phyloP scores from a whole-genome alignment of 2,113 vertebrate species.

The Labrus mixtus region DNA sequence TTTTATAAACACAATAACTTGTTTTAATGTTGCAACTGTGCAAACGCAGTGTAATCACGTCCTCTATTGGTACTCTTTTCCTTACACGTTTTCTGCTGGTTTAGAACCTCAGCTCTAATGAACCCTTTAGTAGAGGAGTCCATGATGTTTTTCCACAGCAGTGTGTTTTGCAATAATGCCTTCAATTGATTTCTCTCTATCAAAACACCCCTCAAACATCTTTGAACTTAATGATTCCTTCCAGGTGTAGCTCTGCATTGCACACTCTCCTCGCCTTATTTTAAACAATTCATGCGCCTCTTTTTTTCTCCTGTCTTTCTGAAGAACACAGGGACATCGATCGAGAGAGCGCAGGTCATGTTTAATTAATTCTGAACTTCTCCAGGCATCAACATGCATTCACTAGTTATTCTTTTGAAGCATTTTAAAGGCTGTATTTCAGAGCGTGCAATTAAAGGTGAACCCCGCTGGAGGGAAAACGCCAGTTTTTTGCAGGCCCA shows the following conservation, averaged over 20 bases:
- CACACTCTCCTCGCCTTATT: neutral
- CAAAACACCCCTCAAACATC: conserved; percentile 14
- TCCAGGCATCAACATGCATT: conserved; percentile 42
- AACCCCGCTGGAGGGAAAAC: conserved; percentile 43
- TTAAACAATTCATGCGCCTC: conserved; percentile 13
- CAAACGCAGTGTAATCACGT: neutral
- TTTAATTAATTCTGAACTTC: conserved; percentile 60
- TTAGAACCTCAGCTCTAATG: no score
- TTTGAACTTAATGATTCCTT: conserved; percentile 25
- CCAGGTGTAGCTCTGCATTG: neutral
- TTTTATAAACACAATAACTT: neutral
- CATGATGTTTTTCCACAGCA: neutral
- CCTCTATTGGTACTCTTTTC: no score
- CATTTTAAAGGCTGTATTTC: conserved; percentile 63
- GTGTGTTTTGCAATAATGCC: neutral
- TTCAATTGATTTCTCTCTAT: conserved; percentile 17
- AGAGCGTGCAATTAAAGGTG: conserved; percentile 66
- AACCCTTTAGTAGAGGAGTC: neutral
- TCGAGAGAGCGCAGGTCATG: conserved; percentile 52
- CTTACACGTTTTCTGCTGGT: no score
- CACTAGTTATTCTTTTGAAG: conserved; percentile 70
- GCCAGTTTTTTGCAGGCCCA: conserved; percentile 44
- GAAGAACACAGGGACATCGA: conserved; percentile 52
- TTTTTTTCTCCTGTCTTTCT: conserved; percentile 7
- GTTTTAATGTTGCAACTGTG: neutral